A percentile compares a stretch with the other conserved stretches of the same genome.
phyloP scores from a whole-genome alignment of 2,113 vertebrate genomes.

The Pedionomus torquatus region DNA sequence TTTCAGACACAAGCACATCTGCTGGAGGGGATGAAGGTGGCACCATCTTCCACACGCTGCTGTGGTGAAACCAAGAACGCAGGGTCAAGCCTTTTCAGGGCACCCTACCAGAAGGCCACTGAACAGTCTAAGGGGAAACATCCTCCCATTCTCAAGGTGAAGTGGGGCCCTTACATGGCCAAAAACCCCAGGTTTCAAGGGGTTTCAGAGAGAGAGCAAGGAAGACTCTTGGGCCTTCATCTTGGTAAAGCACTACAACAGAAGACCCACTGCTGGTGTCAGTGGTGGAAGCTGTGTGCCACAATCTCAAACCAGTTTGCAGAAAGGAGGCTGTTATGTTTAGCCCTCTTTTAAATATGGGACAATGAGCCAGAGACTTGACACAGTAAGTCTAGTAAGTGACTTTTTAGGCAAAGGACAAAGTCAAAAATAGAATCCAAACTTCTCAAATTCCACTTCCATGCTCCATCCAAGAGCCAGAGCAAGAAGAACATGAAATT shows the following conservation, averaged over 20 bases:
- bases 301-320: neutral
- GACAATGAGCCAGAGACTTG: neutral
- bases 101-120: neutral
- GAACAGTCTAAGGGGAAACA: neutral
- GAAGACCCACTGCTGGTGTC: neutral
- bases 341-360: neutral
- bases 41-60: neutral
- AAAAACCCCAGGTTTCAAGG: neutral
- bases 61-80: neutral
- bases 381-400: neutral
- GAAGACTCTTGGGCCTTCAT: neutral
- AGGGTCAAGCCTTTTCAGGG: neutral
- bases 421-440: constrained; percentile 35
- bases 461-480: neutral
- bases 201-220: neutral
- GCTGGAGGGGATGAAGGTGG: neutral
- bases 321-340: neutral
- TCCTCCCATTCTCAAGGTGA: neutral
- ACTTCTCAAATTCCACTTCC: constrained; percentile 5
- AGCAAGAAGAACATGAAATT: neutral
- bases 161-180: accelerated
- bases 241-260: neutral
- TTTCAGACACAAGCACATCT: neutral
- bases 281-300: neutral
- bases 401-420: constrained; percentile 27